Evolutionary conservation across 2,113 vertebrate species (phyloP), one percentile per base, ranked within the genome.

Genomic region (Andinoacara biseriatus): DNA sequence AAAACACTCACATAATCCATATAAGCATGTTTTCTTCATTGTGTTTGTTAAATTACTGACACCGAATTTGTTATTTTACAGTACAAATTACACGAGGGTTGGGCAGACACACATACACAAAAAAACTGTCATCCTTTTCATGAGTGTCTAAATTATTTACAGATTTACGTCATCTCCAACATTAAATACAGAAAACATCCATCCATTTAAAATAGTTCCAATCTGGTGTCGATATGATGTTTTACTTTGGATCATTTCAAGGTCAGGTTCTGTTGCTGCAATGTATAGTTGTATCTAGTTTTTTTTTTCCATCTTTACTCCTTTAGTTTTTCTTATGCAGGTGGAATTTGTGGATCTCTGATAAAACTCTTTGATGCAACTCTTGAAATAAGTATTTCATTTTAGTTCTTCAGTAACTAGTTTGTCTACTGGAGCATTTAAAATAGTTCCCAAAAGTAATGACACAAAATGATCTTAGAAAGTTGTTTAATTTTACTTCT

Each of bases 41-140:
- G 17, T n/a, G 22, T 69, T 49, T 24, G 38, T 77, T 86, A 75
- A 67, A 54, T 58, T 52, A 67, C 13, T 38, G 63, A 67, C 40
- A 57, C 24, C 17, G 31, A 46, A 57, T 11, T 9, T 63, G 13
- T 14, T 65, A 65, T 11, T 76, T 61, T 26, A 62, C 56, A 74
- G 57, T 58, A n/a, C 7, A 5, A 24, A 26, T 46, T 26, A 61
- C 31, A 58, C 0, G 2, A 38, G 26, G 2, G 46, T 3, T 31
- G 15, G 13, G 14, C 3, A 0, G 35, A 58, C 35, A 57, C 22
- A 38, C 38, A 24, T 22, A 62, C 31, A 61, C n/a, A 67, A 72
- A 77, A 15, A 11, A 49, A 14, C 14, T 13, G 5, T 15, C 43
- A 49, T 14, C 14, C 43, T 49, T 49, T 49, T 49, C 43, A 49